phyloP scores from a whole-genome alignment of 2,113 vertebrate genomes.

The Agelaius phoeniceus region DNA sequence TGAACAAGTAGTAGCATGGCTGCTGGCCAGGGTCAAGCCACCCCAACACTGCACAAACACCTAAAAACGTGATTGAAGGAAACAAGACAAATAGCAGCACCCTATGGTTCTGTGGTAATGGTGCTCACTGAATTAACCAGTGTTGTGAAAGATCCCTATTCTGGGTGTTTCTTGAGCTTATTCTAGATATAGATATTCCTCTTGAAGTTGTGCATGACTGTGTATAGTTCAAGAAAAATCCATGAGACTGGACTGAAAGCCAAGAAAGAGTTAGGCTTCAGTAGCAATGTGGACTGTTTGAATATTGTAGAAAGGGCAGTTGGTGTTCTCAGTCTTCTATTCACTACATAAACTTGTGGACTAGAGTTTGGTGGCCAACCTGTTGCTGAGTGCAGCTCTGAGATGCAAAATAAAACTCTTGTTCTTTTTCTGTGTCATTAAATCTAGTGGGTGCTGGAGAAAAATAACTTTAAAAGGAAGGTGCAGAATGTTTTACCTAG shows the following conservation, averaged over 20 bases:
- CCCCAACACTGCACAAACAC: background rate
- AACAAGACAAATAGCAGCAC: background rate
- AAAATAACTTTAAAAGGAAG: background rate
- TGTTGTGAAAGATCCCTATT: background rate
- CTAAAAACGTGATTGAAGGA: background rate
- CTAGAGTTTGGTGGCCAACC: background rate
- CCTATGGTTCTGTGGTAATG: background rate
- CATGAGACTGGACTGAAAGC: background rate
- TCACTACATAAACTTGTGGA: background rate
- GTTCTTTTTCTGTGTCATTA: background rate
- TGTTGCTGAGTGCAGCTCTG: accelerated
- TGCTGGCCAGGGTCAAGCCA: background rate
- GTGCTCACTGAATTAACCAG: background rate
- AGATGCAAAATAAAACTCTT: background rate
- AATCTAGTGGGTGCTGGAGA: background rate
- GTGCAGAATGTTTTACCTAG: background rate
- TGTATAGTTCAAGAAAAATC: background rate
- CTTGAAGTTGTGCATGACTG: background rate
- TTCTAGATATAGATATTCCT: background rate
- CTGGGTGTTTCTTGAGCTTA: background rate
- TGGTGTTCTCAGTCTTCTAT: background rate
- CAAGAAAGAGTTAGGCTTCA: background rate
- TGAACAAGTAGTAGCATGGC: background rate
- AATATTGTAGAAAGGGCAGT: background rate
- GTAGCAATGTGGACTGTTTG: background rate